Percentiles rank a stretch among this genome's conserved stretches.
Evolutionary conservation across 2,797 vertebrate genomes (phyloP).

Genomic region (Hydrophis major): DNA sequence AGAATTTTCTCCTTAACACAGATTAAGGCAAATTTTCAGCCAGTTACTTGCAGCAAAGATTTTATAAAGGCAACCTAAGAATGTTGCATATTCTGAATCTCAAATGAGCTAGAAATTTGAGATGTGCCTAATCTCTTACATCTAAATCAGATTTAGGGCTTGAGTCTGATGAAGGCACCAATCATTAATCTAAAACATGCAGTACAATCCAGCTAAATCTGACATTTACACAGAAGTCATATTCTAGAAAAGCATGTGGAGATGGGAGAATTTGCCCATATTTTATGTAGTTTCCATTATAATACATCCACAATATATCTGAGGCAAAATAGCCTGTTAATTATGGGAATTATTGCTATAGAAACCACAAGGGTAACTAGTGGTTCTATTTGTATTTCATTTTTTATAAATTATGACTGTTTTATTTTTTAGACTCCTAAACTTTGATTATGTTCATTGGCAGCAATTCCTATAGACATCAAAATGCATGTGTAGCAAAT

Average conservation of each 20-base stretch:
- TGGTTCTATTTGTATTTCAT: background rate
- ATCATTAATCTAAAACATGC: background rate
- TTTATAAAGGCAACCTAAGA: conserved; percentile 32
- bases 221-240: background rate
- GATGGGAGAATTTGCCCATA: background rate
- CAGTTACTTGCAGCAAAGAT: conserved; percentile 45
- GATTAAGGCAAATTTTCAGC: conserved; percentile 42
- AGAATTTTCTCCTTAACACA: conserved; percentile 46
- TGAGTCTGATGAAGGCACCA: background rate
- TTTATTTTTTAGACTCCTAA: background rate
- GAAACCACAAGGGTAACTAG: background rate
- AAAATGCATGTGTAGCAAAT: background rate
- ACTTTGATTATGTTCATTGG: background rate
- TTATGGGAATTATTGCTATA: background rate
- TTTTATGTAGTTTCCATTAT: background rate
- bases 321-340: background rate
- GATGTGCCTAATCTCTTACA: background rate
- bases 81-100: background rate
- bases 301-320: background rate
- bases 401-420: background rate
- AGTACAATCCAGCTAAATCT: background rate
- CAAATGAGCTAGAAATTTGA: background rate
- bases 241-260: background rate
- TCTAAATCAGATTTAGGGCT: background rate
- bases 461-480: background rate